Conservation (phyloP, 1,140 invertebrate species). For the Penaeus indicus region DNA sequence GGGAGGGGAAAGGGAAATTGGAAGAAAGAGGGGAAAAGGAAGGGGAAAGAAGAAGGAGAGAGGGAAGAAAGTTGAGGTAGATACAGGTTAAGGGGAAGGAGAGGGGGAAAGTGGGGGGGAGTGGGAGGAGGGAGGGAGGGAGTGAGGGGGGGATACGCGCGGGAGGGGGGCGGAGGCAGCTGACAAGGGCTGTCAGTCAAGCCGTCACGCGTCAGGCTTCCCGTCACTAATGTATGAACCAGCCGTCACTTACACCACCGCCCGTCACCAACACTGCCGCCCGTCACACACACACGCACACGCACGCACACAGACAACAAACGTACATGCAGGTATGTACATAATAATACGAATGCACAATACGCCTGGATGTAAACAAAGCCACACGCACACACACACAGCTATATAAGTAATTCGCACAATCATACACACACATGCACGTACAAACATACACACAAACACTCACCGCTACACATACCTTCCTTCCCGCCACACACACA, state of each 20-base stretch:
- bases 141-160: background rate
- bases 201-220: too few species aligned
- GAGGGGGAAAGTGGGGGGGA: background rate
- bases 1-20: background rate
- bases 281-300: background rate
- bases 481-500: background rate
- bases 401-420: background rate
- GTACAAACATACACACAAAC: background rate
- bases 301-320: background rate
- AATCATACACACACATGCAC: background rate
- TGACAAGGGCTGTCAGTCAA: too few species aligned
- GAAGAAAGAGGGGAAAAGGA: too few species aligned
- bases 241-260: too few species aligned
- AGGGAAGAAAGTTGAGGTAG: background rate
- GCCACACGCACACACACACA: background rate
- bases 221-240: too few species aligned
- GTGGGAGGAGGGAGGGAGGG: background rate
- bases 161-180: conserved; percentile 11
- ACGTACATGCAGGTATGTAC: background rate
- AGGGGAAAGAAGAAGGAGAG: background rate
- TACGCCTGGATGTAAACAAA: background rate
- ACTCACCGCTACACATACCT: background rate
- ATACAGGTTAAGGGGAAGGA: background rate
- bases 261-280: too few species aligned
- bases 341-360: background rate